Evolutionary conservation across 2,888 invertebrate genomes (phyloP), one percentile per base, ranked within the genome.

Genomic region (Margaritifera margaritifera): DNA sequence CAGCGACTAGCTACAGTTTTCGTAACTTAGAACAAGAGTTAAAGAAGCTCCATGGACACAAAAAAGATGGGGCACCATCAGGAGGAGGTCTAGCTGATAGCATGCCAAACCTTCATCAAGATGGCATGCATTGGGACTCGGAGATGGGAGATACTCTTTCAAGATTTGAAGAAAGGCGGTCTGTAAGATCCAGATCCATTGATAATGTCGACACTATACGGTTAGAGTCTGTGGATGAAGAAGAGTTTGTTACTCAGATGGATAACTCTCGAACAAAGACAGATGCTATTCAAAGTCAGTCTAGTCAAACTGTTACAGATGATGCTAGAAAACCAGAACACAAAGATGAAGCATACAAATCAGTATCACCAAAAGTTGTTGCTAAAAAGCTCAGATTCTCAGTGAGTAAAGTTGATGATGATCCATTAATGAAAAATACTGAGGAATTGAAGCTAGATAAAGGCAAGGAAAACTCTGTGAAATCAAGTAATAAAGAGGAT

Each of bases 1-100:
- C 68, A 64, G 68, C 72, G 18, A 78, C 69, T 57, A 77, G 76
- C 51, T 68, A 77, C 60, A 78, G 78, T 66, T 75, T 87, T 27
- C 80, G 81, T 55, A 82, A 78, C 63, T 71, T 88, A 42, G 87
- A 88, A 66, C 86, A 88, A 72, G 87, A 86, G 20, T 69, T 88
- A 53, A 87, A 84, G 68, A 87, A 86, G 61, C 80, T 88, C 27
- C 84, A 84, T 71, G 80, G 84, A 31, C 75, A 78, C 59, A 74
- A 74, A 53, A 78, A 71, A 72, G 78, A 80, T 52, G 68, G 74
- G 53, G 57, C 72, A 24, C 61, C 74, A 6, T 68, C 73, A 31
- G 68, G 69, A 15, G 53, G 66, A 25, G 55, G 66, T 62, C 50
- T 57, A 31, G 63, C 66, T 8, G n/a, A 27, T 42, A 55, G 54